Evolutionary conservation across 2,888 invertebrate genomes (phyloP).

Genomic region (Augiades crinisus): DNA sequence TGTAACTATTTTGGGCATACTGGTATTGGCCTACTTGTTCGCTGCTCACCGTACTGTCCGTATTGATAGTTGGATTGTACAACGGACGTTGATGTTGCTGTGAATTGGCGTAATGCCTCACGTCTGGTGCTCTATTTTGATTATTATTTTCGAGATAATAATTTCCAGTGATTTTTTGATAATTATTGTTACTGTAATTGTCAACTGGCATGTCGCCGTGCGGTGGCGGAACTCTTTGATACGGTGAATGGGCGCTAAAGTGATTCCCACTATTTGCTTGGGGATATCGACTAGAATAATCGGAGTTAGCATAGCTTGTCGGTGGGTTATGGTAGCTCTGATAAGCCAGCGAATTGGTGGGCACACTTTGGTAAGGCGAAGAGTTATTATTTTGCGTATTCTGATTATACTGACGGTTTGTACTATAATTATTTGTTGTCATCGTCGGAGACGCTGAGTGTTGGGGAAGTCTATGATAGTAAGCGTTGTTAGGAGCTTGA

Average conservation of each 20-base stretch:
- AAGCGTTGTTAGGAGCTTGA: slow-evolving; percentile 62
- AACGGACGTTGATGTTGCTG: slow-evolving; percentile 62
- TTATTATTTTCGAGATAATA: slow-evolving; percentile 57
- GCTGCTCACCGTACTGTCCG: slow-evolving; percentile 42
- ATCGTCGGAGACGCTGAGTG: slow-evolving; percentile 46
- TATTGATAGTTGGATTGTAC: slow-evolving; percentile 62
- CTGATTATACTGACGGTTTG: slow-evolving; percentile 54
- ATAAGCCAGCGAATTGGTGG: slow-evolving; percentile 71
- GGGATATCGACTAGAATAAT: slow-evolving; percentile 77
- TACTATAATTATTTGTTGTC: slow-evolving; percentile 46
- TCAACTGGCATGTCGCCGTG: slow-evolving; percentile 69
- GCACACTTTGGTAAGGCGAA: slow-evolving; percentile 73
- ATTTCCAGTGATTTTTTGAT: slow-evolving; percentile 65
- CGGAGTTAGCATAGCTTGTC: slow-evolving; percentile 69
- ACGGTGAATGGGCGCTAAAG: slow-evolving; percentile 67
- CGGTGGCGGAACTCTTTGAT: slow-evolving; percentile 83
- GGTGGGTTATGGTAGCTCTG: slow-evolving; percentile 76
- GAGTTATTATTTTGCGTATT: slow-evolving; percentile 46
- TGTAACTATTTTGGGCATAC: slow-evolving; percentile 62
- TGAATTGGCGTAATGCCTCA: slow-evolving; percentile 58
- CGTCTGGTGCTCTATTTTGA: slow-evolving; percentile 50
- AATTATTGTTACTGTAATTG: slow-evolving; percentile 57
- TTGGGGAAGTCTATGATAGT: slow-evolving; percentile 66
- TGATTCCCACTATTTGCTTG: slow-evolving; percentile 59
- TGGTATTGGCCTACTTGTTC: slow-evolving; percentile 55